Base-by-base conservation (phyloP, 2,888 invertebrate genomes). In the Smittia sp. region DNA sequence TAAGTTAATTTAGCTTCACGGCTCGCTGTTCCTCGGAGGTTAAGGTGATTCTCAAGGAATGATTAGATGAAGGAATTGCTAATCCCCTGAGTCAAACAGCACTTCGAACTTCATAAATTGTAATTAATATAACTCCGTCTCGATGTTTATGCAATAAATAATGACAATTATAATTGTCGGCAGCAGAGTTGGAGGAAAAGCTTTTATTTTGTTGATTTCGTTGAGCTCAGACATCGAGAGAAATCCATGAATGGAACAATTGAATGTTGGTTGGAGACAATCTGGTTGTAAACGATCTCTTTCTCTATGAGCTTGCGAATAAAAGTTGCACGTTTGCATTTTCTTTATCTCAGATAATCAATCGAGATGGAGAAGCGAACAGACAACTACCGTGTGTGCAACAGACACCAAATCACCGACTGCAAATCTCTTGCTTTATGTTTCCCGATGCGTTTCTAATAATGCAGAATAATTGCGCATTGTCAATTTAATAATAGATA, bases 401-500 rank as follows among this genome's bases (percentile, higher is more conserved):
- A 54, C 54, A 69, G 69, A 69, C 69, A 69, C 46, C 62, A 62
- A 72, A 62, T 72, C 72, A 62, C 3, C 27, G 38, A 52, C 24
- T 22, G 72, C 62, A 72, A 72, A 72, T 72, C 72, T 72, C 68
- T 27, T 24, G 24, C 15, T 62, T 72, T 72, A 72, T 72, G 72
- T 62, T 72, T 62, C 38, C 62, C 72, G 72, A 72, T 72, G 72
- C 72, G 72, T 72, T 72, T 72, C 72, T 72, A 72, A 72, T 72
- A 72, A 72, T 72, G 72, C 72, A 72, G 52, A 46, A 46, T 52
- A 27, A 72, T 54, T 58, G 72, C 38, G 39, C 72, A 65, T 73
- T 73, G 73, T 73, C 73, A 73, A 73, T 65, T 65, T 63, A 73
- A 73, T 73, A 72, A 72, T 72, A 62, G 72, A 73, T 73, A 73